Conservation (phyloP, 2,888 invertebrate species). For the Leucozona laternaria region DNA sequence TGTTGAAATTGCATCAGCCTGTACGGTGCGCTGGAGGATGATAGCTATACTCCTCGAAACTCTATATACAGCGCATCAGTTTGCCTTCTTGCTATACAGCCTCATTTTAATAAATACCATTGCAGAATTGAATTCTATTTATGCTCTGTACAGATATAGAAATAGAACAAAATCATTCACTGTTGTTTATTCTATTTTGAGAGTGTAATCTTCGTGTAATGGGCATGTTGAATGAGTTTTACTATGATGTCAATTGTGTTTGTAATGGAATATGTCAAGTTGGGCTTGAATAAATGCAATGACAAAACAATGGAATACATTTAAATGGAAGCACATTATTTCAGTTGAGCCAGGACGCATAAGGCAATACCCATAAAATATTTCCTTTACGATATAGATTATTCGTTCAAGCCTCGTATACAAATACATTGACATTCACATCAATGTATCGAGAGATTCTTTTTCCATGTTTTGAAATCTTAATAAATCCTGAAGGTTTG, state of each 20-base stretch:
- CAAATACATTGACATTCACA: background rate
- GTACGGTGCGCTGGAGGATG: background rate
- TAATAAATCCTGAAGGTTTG: too few relatives aligned
- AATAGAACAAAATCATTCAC: conserved; percentile 22
- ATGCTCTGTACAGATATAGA: background rate
- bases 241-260: conserved; percentile 53
- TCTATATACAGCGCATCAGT: background rate
- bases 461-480: background rate
- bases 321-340: conserved; percentile 23
- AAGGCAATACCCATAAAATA: conserved; percentile 2
- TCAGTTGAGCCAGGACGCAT: background rate
- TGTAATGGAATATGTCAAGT: conserved; percentile 61
- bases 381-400: background rate
- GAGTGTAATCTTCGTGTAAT: conserved; percentile 66
- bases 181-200: conserved; percentile 64
- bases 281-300: conserved; percentile 44
- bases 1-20: background rate
- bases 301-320: background rate
- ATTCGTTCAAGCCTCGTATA: background rate
- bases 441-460: background rate
- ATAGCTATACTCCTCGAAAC: too few relatives aligned
- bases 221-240: conserved; percentile 72
- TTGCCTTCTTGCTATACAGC: background rate
- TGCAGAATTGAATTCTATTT: conserved; percentile 61
- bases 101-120: conserved; percentile 46